Percentiles rank a stretch among this genome's conserved stretches.
These are phyloP conservation scores for Pandemis corylana DNA, from an alignment of 2,888 invertebrate species.

Conservation along the genomic window DNA sequence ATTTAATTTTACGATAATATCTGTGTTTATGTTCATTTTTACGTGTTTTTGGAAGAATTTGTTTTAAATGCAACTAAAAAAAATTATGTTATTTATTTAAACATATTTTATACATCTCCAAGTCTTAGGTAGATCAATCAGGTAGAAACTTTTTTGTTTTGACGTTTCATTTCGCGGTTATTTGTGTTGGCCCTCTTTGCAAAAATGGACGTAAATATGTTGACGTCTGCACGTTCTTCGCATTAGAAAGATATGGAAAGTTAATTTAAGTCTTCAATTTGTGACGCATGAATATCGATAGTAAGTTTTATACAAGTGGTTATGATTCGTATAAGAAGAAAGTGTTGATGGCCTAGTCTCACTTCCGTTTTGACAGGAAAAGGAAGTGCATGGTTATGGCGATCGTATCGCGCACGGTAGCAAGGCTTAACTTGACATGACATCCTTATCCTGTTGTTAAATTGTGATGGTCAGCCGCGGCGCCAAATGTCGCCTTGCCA, in stretches of 20 bases:
- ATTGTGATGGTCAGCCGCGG: constrained; percentile 31
- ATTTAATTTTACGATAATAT: neutral
- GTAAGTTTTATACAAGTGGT: constrained; percentile 40
- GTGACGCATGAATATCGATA: constrained; percentile 17
- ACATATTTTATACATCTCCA: neutral
- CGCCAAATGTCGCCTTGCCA: constrained; percentile 17
- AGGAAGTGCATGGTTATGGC: constrained; percentile 85
- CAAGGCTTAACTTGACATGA: constrained; percentile 58
- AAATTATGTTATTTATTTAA: neutral
- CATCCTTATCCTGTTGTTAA: constrained; percentile 71
- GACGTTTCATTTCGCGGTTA: constrained; percentile 56
- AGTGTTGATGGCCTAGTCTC: constrained; percentile 46
- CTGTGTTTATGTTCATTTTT: neutral
- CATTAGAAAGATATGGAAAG: constrained; percentile 42
- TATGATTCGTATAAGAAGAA: constrained; percentile 32
- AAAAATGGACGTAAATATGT: constrained; percentile 48
- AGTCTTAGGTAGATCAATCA: neutral
- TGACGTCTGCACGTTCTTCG: constrained; percentile 49
- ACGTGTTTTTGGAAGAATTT: neutral
- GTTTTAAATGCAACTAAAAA: neutral
- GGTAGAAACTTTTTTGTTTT: constrained; percentile 39
- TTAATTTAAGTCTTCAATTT: constrained; percentile 20
- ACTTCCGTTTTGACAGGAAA: constrained; percentile 84
- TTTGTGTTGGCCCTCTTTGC: constrained; percentile 43
- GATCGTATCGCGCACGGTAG: constrained; percentile 64